These are phyloP conservation scores for Bos taurus DNA, from an alignment of 2,113 vertebrate species.

Conservation along the genomic window DNA sequence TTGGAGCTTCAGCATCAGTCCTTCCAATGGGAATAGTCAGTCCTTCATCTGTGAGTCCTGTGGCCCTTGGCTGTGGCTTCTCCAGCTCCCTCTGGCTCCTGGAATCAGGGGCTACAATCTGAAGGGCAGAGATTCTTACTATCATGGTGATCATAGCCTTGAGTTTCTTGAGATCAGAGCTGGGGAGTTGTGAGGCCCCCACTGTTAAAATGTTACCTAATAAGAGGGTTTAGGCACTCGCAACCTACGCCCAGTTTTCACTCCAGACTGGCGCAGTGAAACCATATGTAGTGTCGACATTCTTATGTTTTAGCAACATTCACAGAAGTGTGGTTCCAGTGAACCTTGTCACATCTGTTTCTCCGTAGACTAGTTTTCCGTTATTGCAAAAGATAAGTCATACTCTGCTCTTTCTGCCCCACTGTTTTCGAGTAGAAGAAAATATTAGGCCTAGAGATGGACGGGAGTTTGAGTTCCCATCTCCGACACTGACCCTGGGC, in stretches of 20 bases:
- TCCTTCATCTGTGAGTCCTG: not conserved
- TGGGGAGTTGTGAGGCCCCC: not conserved
- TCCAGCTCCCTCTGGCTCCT: not conserved
- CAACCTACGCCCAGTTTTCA: not conserved
- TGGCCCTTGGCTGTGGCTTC: not conserved
- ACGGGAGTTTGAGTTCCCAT: not conserved
- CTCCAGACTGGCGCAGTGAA: not conserved
- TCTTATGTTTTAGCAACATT: not conserved
- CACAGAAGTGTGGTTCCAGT: not conserved
- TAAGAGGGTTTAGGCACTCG: not conserved
- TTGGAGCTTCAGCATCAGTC: not conserved
- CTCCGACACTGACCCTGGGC: not conserved
- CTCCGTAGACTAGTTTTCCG: not conserved
- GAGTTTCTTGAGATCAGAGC: not conserved
- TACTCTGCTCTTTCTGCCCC: not conserved
- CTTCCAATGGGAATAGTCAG: not conserved
- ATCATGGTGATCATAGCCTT: not conserved
- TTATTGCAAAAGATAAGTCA: not conserved
- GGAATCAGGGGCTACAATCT: not conserved
- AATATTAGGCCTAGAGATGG: not conserved
- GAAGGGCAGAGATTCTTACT: not conserved
- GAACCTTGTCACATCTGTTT: not conserved
- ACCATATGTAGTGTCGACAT: not conserved
- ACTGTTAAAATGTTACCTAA: not conserved
- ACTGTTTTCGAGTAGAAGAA: not conserved